Base-by-base conservation (phyloP, 2,888 invertebrate genomes). In the Halictus quadricinctus region DNA sequence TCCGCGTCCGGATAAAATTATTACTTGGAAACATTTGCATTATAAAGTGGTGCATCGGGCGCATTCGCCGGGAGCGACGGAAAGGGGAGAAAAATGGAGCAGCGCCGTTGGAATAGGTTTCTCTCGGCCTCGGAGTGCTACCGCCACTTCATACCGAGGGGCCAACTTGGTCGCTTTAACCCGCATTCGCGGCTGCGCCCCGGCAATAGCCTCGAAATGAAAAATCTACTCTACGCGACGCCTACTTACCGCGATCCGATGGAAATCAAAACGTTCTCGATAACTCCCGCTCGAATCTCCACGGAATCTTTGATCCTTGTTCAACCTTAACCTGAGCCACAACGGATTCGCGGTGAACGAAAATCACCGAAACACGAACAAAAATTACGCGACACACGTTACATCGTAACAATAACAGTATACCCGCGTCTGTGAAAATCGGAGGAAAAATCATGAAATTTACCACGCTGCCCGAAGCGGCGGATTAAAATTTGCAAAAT, bases 1-100 rank as follows among this genome's bases (percentile, higher is more conserved):
- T 3, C 54, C 10, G 54, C 64, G 74, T 64, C 50, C 54, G 64
- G 77, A 81, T 64, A 80, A 84, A 85, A 89, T 90, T 89, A 89
- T 90, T 90, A 90, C 89, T 90, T 90, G 81, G 90, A 83, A 86
- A 81, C 85, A 90, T 90, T 90, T 90, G 90, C 90, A 90, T 90
- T 85, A 89, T 90, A 90, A 89, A 89, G 89, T 85, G 85, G 83
- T 73, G 83, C 78, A 80, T 86, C 84, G 84, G 50, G 76, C 64
- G 69, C 70, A 78, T 60, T 36, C 73, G 50, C 50, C 29, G 60
- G 54, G 84, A 64, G 46, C 75, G 41, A 41, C 66, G 58, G 75
- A 82, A 87, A 82, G 81, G 83, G 76, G 72, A 81, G 85, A 90
- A 88, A 89, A 90, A 89, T 90, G 83, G 84, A 90, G 85, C 88